phyloP scores from a whole-genome alignment of 2,888 invertebrate species.

The Agrochola macilenta region DNA sequence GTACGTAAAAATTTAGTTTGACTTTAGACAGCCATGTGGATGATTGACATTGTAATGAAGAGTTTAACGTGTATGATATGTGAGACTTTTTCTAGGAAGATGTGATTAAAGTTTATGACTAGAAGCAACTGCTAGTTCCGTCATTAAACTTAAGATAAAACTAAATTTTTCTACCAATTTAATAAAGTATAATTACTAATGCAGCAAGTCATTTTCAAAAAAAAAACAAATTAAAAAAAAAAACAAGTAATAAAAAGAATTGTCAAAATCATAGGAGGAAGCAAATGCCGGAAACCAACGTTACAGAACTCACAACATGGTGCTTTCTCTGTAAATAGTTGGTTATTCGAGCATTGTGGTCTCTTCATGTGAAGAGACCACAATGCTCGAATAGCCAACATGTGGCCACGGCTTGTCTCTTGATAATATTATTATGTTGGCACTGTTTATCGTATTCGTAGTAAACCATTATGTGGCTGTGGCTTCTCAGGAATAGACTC shows the following conservation, averaged over 20 bases:
- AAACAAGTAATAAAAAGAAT: too few relatives aligned
- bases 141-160: too few relatives aligned
- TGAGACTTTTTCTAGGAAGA: background rate
- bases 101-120: too few relatives aligned
- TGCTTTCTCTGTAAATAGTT: too few relatives aligned
- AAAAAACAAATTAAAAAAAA: too few relatives aligned
- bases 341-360: constrained; percentile 3
- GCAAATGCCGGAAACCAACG: background rate
- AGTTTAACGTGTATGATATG: too few relatives aligned
- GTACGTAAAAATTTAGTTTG: too few relatives aligned
- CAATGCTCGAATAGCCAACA: too few relatives aligned
- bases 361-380: background rate
- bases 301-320: background rate
- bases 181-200: background rate
- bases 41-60: background rate
- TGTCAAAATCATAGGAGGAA: background rate
- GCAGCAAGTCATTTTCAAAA: too few relatives aligned
- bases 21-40: too few relatives aligned
- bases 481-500: background rate
- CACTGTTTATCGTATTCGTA: background rate
- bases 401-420: background rate
- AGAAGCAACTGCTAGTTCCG: too few relatives aligned
- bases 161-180: background rate
- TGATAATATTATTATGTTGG: background rate
- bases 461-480: too few relatives aligned